phyloP scores from a whole-genome alignment of 1,140 invertebrate genomes.

The Brachystomella parvula region DNA sequence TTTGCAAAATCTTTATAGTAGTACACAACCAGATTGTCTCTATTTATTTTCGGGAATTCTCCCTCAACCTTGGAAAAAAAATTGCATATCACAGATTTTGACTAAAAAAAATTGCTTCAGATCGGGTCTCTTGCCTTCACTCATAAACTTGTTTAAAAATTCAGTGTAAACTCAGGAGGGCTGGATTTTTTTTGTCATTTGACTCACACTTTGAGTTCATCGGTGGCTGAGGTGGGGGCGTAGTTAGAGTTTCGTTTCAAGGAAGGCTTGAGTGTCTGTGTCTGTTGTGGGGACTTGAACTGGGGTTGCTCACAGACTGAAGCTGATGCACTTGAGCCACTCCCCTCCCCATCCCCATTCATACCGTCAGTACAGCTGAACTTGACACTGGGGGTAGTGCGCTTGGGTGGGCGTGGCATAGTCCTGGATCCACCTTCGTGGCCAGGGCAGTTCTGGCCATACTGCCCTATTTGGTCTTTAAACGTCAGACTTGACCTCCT shows the following conservation, averaged over 20 bases:
- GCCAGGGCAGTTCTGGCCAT: not conserved
- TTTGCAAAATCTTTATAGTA: no score
- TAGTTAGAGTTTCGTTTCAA: conserved; percentile 34
- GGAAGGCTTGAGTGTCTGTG: conserved; percentile 36
- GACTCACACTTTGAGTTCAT: conserved; percentile 28
- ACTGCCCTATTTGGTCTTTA: conserved; percentile 31
- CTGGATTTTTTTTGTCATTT: conserved; percentile 1
- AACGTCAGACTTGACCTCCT: conserved; percentile 34
- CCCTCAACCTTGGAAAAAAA: not conserved
- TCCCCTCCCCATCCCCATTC: conserved; percentile 14
- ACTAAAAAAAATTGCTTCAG: not conserved
- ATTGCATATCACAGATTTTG: not conserved
- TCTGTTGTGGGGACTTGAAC: not conserved
- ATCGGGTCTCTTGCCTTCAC: not conserved
- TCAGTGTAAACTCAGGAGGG: not conserved
- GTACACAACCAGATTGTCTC: not conserved
- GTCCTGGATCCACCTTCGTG: conserved; percentile 34
- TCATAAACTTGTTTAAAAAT: not conserved
- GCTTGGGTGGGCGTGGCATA: conserved; percentile 34
- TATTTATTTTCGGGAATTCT: not conserved
- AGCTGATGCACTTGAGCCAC: conserved; percentile 16
- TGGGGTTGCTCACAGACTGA: not conserved
- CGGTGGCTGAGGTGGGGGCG: conserved; percentile 15
- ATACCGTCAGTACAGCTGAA: conserved; percentile 28
- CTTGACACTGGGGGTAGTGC: conserved; percentile 36